Conservation (phyloP, 1,140 invertebrate genomes). For the Drosophila athabasca region DNA sequence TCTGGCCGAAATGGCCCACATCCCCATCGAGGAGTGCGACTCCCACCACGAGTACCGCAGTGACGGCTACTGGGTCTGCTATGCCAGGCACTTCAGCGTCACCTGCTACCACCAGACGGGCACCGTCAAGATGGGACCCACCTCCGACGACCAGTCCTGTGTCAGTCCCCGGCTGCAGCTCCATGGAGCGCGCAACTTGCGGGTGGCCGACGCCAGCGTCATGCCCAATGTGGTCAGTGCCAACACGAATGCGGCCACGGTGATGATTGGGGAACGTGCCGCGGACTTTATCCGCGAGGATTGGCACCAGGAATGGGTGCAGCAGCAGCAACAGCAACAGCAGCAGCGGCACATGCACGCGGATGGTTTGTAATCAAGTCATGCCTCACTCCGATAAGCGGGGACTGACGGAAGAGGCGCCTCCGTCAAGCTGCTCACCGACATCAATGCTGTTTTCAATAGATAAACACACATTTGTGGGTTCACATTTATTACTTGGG, state of each 20-base stretch:
- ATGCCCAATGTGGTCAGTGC: constrained; percentile 89
- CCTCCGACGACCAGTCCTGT: constrained; percentile 87
- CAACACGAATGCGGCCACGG: constrained; percentile 89
- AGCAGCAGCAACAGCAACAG: not conserved
- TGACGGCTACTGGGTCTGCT: constrained; percentile 90
- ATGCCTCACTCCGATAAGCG: not conserved
- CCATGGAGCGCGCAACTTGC: constrained; percentile 87
- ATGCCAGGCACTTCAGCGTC: constrained; percentile 86
- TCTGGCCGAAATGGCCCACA: constrained; percentile 85
- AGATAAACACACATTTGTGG: no score
- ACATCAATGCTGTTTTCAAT: no score
- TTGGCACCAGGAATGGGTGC: constrained; percentile 67
- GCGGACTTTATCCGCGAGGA: constrained; percentile 90
- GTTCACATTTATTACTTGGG: no score
- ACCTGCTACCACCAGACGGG: constrained; percentile 89
- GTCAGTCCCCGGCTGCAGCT: constrained; percentile 90
- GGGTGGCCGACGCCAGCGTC: constrained; percentile 91
- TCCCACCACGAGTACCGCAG: constrained; percentile 84
- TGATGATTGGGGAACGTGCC: constrained; percentile 95
- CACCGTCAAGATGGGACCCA: constrained; percentile 91
- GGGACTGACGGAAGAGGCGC: no score
- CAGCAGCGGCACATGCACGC: constrained; percentile 34
- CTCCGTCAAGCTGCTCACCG: no score
- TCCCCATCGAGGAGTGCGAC: constrained; percentile 86
- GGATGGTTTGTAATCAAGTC: constrained; percentile 38